Conservation (phyloP, 2,797 vertebrate genomes). For the Sebastolobus altivelis region DNA sequence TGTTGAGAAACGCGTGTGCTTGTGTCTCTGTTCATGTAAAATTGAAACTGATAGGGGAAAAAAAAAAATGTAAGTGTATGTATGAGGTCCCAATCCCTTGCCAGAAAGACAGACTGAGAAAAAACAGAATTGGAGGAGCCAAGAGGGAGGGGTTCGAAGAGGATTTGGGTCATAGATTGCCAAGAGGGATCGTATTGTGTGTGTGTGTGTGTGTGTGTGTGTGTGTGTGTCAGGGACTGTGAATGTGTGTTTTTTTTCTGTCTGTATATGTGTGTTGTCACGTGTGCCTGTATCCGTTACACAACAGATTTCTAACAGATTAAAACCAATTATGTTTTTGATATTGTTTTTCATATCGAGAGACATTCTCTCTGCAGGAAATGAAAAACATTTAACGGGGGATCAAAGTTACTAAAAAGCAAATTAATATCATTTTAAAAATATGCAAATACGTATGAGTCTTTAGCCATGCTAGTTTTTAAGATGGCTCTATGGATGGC, state of each 20-base stretch:
- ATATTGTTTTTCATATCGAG: constrained; percentile 15
- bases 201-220: constrained; percentile 10
- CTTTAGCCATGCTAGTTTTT: background rate
- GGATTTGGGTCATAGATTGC: constrained; percentile 85
- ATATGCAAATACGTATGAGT: background rate
- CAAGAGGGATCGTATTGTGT: constrained; percentile 74
- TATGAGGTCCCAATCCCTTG: constrained; percentile 60
- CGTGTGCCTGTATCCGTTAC: constrained; percentile 35
- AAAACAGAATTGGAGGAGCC: constrained; percentile 67
- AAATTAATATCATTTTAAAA: background rate
- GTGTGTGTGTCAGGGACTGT: constrained; percentile 29
- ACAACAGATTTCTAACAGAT: constrained; percentile 51
- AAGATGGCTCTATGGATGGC: background rate
- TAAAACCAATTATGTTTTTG: constrained; percentile 36
- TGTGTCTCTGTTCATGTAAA: constrained; percentile 47
- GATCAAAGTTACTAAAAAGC: background rate
- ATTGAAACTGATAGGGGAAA: constrained; percentile 30
- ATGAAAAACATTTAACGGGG: background rate
- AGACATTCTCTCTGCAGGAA: background rate
- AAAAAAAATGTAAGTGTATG: constrained; percentile 32
- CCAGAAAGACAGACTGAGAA: constrained; percentile 72
- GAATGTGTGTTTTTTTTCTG: constrained; percentile 44
- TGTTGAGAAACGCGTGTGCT: constrained; percentile 18
- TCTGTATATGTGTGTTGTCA: constrained; percentile 31
- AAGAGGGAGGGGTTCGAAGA: constrained; percentile 71